Evolutionary conservation across 35 echinoderm and acorn worm species (phyloP), one percentile per base, ranked within the genome.

Genomic region (Holothuria glaberrima): DNA sequence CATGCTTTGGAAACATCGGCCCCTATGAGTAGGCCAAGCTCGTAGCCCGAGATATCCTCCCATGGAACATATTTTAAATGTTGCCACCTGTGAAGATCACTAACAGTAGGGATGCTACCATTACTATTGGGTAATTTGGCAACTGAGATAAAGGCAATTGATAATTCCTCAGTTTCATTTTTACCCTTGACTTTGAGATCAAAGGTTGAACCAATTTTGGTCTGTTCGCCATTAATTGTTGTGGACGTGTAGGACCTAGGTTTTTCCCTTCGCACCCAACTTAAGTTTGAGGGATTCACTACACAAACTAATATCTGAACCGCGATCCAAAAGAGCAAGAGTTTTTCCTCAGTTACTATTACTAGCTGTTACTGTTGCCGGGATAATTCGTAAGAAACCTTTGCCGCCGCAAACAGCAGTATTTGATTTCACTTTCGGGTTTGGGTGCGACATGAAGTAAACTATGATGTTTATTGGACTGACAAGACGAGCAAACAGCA

Each of bases 291-390:
- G 74, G 32, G 19, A 21, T 46, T 90, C 57, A 24, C 48, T 60
- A 22, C 89, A 90, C 21, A 90, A 20, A 46, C 20, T 90, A 45
- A 75, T 90, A 41, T 90, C 89, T 48, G 89, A 90, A 22, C 89
- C 89, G 66, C 35, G 64, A 50, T 90, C 89, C 9, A 90, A 34
- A 2, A 90, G n/a, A 50, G 89, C 89, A 16, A 81, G 59, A 17
- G 89, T 90, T 48, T 82, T 30, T n/a, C 82, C 63, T 35, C 36
- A 57, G 82, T 82, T 82, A 38, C 89, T 75, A 48, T 90, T 67
- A 6, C 27, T 73, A 9, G 62, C 27, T 3, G 76, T 91, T 17
- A 85, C 90, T 26, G 31, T 31, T 10, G 74, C 90, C 13, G 78
- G 89, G 13, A 91, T 27, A 21, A 86, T 86, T 86, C 83, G 7